Evolutionary conservation across 2,888 invertebrate species (phyloP), one percentile per base, ranked within the genome.

Genomic region (Pyrrhosoma nymphula): DNA sequence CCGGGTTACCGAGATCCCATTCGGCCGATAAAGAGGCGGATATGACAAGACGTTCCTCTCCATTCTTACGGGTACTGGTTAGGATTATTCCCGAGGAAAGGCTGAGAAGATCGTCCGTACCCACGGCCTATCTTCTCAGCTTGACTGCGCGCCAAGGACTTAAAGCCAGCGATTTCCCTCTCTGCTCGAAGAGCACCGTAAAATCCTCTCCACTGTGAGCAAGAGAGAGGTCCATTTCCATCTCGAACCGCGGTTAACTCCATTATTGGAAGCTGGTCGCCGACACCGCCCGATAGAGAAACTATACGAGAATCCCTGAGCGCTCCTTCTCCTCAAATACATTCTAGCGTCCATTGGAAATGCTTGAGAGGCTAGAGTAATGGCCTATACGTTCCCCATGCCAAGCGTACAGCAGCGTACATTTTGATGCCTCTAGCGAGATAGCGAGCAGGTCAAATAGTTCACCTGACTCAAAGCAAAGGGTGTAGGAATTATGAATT

Each of bases 71-170:
- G 82, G 16, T 82, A 35, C 35, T 14, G 12, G 26, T 23, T 47
- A 2, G 69, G 82, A 82, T 82, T 82, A 82, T 82, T 82, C 82
- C 8, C 82, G 82, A 82, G 82, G 82, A 30, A 82, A 82, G 30
- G 30, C 16, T 35, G 23, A 12, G 82, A 82, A 60, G 82, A 82
- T 35, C 16, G 23, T n/a, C 69, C 47, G n/a, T 69, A 20, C 69
- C 10, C 69, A 12, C 23, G 26, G 26, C 47, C 69, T 69, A n/a
- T 69, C 69, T 69, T 6, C 69, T 2, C 23, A n/a, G 30, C 82
- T 69, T 35, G 82, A 14, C 82, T 30, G 26, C 35, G 26, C 82
- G 35, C 82, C 82, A 82, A 82, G 82, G 82, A 82, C 82, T 82
- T 82, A 82, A 82, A n/a, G 30, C 82, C 30, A 16, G 35, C 82